phyloP scores from a whole-genome alignment of 1,140 invertebrate species.

The Tetramorium parvispinum region DNA sequence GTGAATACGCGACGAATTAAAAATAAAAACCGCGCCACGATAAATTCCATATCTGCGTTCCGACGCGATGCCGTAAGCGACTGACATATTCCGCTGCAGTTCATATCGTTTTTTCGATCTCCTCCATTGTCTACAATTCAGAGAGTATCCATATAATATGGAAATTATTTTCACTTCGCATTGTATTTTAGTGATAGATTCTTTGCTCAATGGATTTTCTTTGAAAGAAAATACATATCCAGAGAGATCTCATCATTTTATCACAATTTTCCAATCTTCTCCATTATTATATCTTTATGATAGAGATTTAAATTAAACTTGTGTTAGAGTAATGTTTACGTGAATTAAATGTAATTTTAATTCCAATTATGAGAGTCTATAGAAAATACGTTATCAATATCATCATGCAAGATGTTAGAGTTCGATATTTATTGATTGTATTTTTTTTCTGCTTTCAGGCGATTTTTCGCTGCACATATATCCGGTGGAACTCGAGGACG shows the following conservation, averaged over 20 bases:
- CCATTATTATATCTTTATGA: neutral
- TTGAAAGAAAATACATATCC: neutral
- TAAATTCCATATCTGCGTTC: conserved; percentile 60
- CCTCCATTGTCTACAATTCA: conserved; percentile 32
- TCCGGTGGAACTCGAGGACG: conserved; percentile 95
- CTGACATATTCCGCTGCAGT: conserved; percentile 60
- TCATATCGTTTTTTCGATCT: conserved; percentile 41
- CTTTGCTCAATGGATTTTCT: conserved; percentile 10
- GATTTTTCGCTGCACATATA: conserved; percentile 95
- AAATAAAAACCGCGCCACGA: conserved; percentile 71
- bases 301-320: neutral
- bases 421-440: conserved; percentile 5
- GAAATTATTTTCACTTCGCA: conserved; percentile 20
- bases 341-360: neutral
- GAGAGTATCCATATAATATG: conserved; percentile 9
- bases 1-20: conserved; percentile 70
- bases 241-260: neutral
- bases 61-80: conserved; percentile 59
- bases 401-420: neutral
- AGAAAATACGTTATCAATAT: neutral
- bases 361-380: neutral
- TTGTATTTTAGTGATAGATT: conserved; percentile 2
- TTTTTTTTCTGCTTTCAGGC: conserved; percentile 87
- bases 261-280: neutral
- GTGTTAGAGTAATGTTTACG: neutral